Base-by-base conservation (phyloP, 2,797 vertebrate species). In the Falco peregrinus region DNA sequence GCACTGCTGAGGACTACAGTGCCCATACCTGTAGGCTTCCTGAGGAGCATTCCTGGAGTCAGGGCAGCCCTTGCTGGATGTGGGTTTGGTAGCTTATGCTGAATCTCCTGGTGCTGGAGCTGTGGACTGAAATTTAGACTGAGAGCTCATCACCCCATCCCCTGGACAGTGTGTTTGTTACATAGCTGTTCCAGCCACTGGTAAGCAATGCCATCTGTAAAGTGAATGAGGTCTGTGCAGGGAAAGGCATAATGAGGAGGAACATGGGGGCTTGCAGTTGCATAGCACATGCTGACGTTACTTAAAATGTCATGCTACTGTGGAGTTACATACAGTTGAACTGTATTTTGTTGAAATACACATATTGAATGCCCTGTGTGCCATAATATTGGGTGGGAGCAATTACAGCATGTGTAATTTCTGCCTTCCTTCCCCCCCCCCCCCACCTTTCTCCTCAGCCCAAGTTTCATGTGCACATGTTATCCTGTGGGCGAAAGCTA, bases 401-500 rank as follows among this genome's bases (percentile, higher is more conserved):
- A 88, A 84, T 85, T 94, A 47, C 20, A 85, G 54, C 31, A 19
- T 35, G 33, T 39, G 28, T 87, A 83, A 96, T 87, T 85, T 31
- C 64, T 89, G 77, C 48, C 43, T 95, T 74, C 37, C 33, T 74
- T 75, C 39, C 48, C 65, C 47, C 35, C 35, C 35, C n/a, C 35
- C 50, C 14, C 5, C 0, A 2, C 48, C 50, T 91, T 57, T 61
- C 73, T 89, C 63, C 77, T 92, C 1, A 0, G 74, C 81, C 70
- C 45, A 61, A 54, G 78, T 80, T 95, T 78, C 65, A 35, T 16
- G 39, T 81, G 39, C 76, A 63, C 48, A 19, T 39, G 68, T 68
- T 80, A 33, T 95, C 78, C 69, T 87, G 81, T 81, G 93, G 59
- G n/a, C 86, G 73, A 96, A 82, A 89, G 60, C 61, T 78, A 93